These are phyloP conservation scores for Sapajus apella DNA, from an alignment of 2,113 vertebrate genomes.

Conservation along the genomic window DNA sequence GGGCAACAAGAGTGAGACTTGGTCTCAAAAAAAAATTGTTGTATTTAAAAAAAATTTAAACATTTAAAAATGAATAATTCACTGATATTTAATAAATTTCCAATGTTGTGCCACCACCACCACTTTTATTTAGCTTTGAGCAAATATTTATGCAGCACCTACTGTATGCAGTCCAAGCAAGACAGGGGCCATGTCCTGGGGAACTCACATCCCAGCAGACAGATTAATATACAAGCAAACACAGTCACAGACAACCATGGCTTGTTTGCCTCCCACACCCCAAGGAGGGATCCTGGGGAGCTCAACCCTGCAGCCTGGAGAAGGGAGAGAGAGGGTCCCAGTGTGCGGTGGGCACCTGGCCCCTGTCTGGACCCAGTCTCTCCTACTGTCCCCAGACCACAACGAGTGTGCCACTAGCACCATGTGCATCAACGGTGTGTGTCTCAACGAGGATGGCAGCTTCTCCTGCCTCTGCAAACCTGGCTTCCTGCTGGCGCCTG, in stretches of 20 bases:
- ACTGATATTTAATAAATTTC: neutral
- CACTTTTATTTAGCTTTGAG: neutral
- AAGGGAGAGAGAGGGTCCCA: neutral
- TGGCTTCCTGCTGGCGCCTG: conserved; percentile 91
- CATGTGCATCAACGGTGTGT: conserved; percentile 95
- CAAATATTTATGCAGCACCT: neutral
- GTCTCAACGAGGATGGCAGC: conserved; percentile 95
- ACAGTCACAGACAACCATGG: neutral
- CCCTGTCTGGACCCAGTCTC: neutral
- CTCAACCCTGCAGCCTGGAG: neutral
- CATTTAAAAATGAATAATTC: neutral
- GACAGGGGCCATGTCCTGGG: neutral
- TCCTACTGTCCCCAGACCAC: conserved; percentile 85
- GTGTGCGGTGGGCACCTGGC: fast-evolving
- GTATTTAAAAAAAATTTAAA: neutral
- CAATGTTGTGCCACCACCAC: neutral
- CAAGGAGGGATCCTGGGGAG: neutral
- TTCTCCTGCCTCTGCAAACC: conserved; percentile 97
- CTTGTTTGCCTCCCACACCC: neutral
- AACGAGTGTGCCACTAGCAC: conserved; percentile 94
- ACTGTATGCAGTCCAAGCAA: neutral
- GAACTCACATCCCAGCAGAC: neutral
- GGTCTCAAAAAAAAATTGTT: too few species aligned
- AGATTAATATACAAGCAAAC: neutral
- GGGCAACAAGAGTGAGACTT: too few species aligned